Evolutionary conservation across 37 sponge, comb jelly and placozoan species (phyloP).

Genomic region (Beroe ovata): DNA sequence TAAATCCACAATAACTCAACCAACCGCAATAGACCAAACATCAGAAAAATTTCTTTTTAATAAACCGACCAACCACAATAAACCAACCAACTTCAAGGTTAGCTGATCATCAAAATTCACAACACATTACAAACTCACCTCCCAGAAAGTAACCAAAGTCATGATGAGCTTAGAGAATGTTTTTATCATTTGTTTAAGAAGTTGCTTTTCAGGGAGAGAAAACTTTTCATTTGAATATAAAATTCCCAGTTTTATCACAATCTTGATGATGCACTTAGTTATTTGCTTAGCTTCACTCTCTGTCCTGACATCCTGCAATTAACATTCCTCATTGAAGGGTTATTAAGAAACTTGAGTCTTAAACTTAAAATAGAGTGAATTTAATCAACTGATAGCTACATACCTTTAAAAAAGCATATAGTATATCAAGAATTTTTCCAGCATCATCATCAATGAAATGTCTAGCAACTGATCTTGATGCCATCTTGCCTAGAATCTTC

Average conservation of each 20-base stretch:
- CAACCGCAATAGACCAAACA: too few species aligned
- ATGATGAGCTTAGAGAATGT: constrained; percentile 33
- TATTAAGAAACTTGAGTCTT: too few species aligned
- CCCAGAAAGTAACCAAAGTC: constrained; percentile 59
- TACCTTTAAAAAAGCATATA: constrained; percentile 46
- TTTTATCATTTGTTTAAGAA: constrained; percentile 57
- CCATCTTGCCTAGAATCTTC: constrained; percentile 61
- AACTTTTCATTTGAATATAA: constrained; percentile 45
- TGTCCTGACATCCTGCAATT: neutral
- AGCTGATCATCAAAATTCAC: too few species aligned
- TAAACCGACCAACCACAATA: too few species aligned
- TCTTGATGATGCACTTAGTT: constrained; percentile 36
- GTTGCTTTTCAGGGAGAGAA: constrained; percentile 9
- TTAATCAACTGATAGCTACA: too few species aligned
- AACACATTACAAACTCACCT: too few species aligned
- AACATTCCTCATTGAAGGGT: too few species aligned
- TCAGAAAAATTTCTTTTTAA: too few species aligned
- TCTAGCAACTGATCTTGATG: constrained; percentile 25
- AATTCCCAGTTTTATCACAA: constrained; percentile 36
- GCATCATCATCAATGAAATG: constrained; percentile 59
- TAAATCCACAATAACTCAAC: too few species aligned
- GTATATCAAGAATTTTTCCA: constrained; percentile 21
- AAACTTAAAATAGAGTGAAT: too few species aligned
- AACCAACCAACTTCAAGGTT: too few species aligned
- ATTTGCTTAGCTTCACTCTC: constrained; percentile 11